phyloP scores from a whole-genome alignment of 2,888 invertebrate species.

The Balanococcus diminutus region DNA sequence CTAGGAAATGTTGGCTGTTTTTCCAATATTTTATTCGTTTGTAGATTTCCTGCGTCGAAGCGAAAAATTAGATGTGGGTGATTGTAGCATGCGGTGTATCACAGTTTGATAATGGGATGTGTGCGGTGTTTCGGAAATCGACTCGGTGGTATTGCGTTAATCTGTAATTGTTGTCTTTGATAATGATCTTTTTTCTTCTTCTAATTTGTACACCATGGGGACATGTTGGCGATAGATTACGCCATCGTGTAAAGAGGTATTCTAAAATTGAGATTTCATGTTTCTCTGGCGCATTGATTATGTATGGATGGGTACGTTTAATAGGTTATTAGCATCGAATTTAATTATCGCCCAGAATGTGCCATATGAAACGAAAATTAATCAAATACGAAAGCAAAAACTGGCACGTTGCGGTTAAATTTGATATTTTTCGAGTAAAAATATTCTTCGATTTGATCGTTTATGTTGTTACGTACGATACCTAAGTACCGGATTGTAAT shows the following conservation, averaged over 20 bases:
- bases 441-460: background rate
- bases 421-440: background rate
- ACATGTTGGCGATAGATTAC: constrained; percentile 18
- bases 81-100: background rate
- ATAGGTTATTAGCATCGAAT: background rate
- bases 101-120: background rate
- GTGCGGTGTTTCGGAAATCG: background rate
- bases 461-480: background rate
- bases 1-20: background rate
- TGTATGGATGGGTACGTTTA: background rate
- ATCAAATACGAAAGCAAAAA: background rate
- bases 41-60: background rate
- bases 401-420: background rate
- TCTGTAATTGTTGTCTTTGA: constrained; percentile 10
- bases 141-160: background rate
- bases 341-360: background rate
- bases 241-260: background rate
- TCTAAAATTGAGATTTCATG: constrained; percentile 20
- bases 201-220: background rate
- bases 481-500: background rate
- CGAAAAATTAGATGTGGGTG: background rate
- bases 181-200: background rate
- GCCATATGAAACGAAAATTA: background rate
- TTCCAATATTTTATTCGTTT: background rate
- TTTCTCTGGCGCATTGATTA: background rate